Base-by-base conservation (phyloP, 2,113 vertebrate species). In the Seriola dumerili region DNA sequence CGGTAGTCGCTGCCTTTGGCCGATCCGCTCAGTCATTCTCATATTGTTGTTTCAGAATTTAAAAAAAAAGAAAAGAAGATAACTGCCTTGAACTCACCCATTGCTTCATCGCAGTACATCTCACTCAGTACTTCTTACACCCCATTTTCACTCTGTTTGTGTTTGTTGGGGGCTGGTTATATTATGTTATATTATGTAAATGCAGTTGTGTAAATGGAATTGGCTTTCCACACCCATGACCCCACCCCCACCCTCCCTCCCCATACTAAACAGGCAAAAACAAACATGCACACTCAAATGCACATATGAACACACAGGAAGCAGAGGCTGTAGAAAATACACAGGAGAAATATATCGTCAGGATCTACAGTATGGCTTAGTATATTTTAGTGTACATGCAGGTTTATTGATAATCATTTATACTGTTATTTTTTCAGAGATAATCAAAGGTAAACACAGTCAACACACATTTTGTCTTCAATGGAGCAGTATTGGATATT, bases 151-250 rank as follows among this genome's bases (percentile, higher is more conserved):
- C 32, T 66, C n/a, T 70, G 72, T 70, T 64, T 78, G 63, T 52
- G 64, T 83, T 78, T 76, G 55, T 71, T 76, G 38, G 44, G 46
- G 34, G 34, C 34, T 36, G 34, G 66, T 36, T 62, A 32, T 64
- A 58, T 85, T 84, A 78, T 89, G 66, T 36, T 62, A 32, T 64
- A 58, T 85, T 84, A 78, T 89, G 63, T 77, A 85, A 80, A 76
- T 85, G 32, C 0, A 34, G 62, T 19, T 21, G n/a, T 72, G 50
- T 32, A 36, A 23, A n/a, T 76, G 67, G 42, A 84, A 62, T 79
- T 67, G 44, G 23, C 48, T 78, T 83, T 55, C 0, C 54, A 61
- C 34, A 63, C n/a, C n/a, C 17, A 44, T 55, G 29, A 29, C 29
- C 29, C 29, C 29, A 29, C 29, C 29, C 25, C 48, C 5, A 48